Conservation (phyloP, 2,797 vertebrate species). For the Esox masquinongy region DNA sequence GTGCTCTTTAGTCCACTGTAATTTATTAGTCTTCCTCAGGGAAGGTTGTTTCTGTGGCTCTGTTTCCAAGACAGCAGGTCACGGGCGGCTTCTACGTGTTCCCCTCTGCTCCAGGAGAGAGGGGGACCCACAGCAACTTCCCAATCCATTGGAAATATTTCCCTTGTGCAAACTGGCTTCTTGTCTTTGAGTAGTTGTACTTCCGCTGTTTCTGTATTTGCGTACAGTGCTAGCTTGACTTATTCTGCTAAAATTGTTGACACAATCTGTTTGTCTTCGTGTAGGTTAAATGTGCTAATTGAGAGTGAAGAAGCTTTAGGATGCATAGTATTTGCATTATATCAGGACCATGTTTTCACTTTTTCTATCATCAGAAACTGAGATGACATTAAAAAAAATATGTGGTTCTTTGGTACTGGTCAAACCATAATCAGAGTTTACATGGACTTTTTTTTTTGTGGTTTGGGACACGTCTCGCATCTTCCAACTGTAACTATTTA, state of each 20-base stretch:
- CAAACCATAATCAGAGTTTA: slow-evolving; percentile 29
- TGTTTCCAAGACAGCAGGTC: neutral
- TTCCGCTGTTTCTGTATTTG: neutral
- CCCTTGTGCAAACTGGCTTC: slow-evolving; percentile 12
- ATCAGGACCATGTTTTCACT: neutral
- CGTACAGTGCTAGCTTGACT: neutral
- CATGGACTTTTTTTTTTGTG: slow-evolving; percentile 14
- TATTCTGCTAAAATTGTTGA: neutral
- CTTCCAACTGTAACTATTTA: neutral
- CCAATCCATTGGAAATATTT: slow-evolving; percentile 10
- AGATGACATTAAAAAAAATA: neutral
- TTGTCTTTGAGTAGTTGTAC: neutral
- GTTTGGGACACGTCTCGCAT: slow-evolving; percentile 12
- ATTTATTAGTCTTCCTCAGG: slow-evolving; percentile 13
- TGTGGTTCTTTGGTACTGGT: slow-evolving; percentile 9
- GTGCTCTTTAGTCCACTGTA: neutral
- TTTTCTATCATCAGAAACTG: neutral
- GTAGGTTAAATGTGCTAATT: too few relatives aligned
- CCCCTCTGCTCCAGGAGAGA: neutral
- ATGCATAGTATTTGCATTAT: neutral
- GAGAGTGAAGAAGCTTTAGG: too few relatives aligned
- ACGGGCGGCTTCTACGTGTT: neutral
- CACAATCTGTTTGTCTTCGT: too few relatives aligned
- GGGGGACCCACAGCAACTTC: neutral
- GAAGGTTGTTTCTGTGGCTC: slow-evolving; percentile 12